A percentile compares a stretch with the other conserved stretches of the same genome.
Evolutionary conservation across 2,888 invertebrate genomes (phyloP).

Genomic region (Physocephala rufipes): DNA sequence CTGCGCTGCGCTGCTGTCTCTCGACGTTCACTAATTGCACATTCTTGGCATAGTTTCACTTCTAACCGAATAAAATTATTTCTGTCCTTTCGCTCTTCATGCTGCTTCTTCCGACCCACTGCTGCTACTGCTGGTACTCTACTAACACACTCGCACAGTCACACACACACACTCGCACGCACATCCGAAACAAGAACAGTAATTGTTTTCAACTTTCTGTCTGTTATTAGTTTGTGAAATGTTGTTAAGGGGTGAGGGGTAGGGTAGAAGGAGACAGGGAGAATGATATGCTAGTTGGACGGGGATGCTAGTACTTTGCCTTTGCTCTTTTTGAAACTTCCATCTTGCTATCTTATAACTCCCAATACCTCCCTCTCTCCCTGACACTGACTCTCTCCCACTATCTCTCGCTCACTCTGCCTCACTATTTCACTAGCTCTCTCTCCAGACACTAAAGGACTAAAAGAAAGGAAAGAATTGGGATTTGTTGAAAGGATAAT

Average conservation of each 20-base stretch:
- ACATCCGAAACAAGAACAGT: not conserved
- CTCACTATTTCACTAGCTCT: not conserved
- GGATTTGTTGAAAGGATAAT: too few species aligned
- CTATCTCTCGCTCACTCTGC: not conserved
- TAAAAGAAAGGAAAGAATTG: not conserved
- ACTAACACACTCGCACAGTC: not conserved
- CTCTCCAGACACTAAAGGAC: not conserved
- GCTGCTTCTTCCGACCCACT: not conserved
- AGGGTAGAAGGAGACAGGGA: not conserved
- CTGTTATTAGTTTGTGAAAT: not conserved
- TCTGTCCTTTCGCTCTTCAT: slow-evolving; percentile 15
- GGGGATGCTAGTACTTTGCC: not conserved
- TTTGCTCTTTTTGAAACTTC: too few species aligned
- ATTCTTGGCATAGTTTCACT: slow-evolving; percentile 95
- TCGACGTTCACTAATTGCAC: slow-evolving; percentile 86
- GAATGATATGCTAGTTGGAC: not conserved
- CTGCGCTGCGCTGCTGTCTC: not conserved
- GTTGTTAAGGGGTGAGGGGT: not conserved
- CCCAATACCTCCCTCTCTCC: too few species aligned
- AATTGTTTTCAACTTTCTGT: too few species aligned
- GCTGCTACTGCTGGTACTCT: not conserved
- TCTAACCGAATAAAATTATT: slow-evolving; percentile 65
- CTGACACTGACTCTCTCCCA: not conserved
- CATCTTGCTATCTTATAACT: too few species aligned
- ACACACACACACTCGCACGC: not conserved